Conservation (phyloP, 2,888 invertebrate genomes). For the Eledona agricola region DNA sequence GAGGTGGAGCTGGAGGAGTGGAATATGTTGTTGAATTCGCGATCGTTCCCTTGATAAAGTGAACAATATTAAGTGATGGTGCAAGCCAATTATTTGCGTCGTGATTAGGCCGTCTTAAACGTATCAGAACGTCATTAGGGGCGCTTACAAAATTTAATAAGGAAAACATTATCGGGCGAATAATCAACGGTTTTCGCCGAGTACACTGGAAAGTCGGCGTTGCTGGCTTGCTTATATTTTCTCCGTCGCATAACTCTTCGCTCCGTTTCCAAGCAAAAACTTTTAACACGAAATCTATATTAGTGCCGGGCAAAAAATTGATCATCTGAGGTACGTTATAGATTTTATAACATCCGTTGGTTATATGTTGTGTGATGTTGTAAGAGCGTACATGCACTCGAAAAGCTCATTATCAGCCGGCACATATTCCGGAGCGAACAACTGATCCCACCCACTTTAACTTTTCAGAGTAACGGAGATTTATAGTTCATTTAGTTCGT, state of each 20-base stretch:
- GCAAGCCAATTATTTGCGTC: constrained; percentile 55
- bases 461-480: constrained; percentile 52
- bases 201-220: constrained; percentile 31
- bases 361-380: neutral
- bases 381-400: constrained; percentile 21
- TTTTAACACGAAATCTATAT: too few relatives aligned
- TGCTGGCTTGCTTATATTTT: too few relatives aligned
- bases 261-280: too few relatives aligned
- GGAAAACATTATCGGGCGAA: constrained; percentile 53
- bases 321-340: too few relatives aligned
- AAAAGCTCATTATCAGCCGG: constrained; percentile 8
- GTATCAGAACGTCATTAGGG: constrained; percentile 55
- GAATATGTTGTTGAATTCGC: constrained; percentile 6
- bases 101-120: constrained; percentile 55
- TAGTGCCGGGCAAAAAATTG: too few relatives aligned
- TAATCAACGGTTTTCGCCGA: constrained; percentile 45
- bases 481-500: constrained; percentile 57
- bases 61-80: constrained; percentile 53
- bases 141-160: constrained; percentile 56
- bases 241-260: too few relatives aligned
- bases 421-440: constrained; percentile 32
- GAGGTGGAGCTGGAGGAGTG: too few relatives aligned
- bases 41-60: constrained; percentile 43
- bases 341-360: too few relatives aligned
- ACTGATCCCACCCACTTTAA: constrained; percentile 46